These are phyloP conservation scores for Pemphredon lugubris DNA, from an alignment of 2,888 invertebrate species.

Conservation along the genomic window DNA sequence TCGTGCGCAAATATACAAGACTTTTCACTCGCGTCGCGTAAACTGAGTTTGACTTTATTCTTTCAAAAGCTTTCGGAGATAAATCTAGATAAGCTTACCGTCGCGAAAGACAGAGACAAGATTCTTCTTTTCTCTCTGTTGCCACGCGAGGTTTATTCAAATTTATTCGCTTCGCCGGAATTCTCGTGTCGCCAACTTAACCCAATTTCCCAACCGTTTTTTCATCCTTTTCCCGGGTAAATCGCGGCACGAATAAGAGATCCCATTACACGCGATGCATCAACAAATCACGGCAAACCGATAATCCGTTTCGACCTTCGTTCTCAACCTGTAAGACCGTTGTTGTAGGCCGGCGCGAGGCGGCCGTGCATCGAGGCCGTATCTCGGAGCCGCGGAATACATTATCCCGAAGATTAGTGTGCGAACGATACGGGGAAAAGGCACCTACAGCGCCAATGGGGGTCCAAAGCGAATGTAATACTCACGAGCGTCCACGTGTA, in stretches of 20 bases:
- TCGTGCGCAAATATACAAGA: too few species aligned
- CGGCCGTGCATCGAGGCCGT: constrained; percentile 48
- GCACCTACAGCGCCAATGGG: constrained; percentile 54
- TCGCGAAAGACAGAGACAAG: too few species aligned
- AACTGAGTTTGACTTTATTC: too few species aligned
- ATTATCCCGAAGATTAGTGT: constrained; percentile 70
- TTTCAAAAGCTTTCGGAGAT: too few species aligned
- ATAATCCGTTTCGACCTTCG: constrained; percentile 73
- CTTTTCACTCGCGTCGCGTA: too few species aligned
- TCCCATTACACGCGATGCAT: constrained; percentile 59
- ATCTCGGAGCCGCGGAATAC: constrained; percentile 64
- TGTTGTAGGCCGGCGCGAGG: constrained; percentile 51
- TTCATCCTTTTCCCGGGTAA: constrained; percentile 60
- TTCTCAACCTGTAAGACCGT: constrained; percentile 56
- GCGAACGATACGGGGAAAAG: constrained; percentile 64
- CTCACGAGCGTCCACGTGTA: constrained; percentile 18
- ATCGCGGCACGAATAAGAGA: constrained; percentile 62
- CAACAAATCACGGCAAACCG: constrained; percentile 73
- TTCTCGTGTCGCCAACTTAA: too few species aligned
- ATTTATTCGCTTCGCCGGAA: too few species aligned
- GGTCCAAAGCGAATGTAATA: constrained; percentile 53
- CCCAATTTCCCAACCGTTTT: too few species aligned
- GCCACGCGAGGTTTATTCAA: too few species aligned
- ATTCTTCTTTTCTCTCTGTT: too few species aligned
- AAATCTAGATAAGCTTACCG: too few species aligned